Evolutionary conservation across 2,113 vertebrate species (phyloP), one percentile per base, ranked within the genome.

Genomic region (Ailuropoda melanoleuca): DNA sequence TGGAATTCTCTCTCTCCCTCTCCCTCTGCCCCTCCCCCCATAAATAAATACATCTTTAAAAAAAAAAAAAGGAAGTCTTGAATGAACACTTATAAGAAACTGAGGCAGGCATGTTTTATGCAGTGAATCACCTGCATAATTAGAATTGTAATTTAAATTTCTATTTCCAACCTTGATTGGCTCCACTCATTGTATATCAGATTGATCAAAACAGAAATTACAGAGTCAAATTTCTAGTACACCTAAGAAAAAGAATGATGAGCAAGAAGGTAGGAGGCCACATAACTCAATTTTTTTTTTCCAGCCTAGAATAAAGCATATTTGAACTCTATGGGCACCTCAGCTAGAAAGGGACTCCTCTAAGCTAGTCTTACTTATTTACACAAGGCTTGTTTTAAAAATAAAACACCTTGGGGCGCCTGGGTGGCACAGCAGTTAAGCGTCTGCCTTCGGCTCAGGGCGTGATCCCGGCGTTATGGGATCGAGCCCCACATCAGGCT

Each of bases 171-270:
- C 26, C 34, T 83, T 75, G 1, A 39, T 56, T 89, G 64, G 19
- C 4, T 48, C 34, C 8, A 4, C 37, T 92, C 23, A 53, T 84
- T 90, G 46, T n/a, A 66, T 21, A 64, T 39, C 31, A 74, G 18
- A 29, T 68, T 55, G 72, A 98, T 86, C 77, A 91, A 94, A 97
- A 55, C 31, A 95, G 55, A 70, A 91, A 95, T 95, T 97, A 95
- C 23, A 39, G 26, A 94, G 91, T 90, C 31, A 95, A 48, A 93
- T 96, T 93, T 95, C 68, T 70, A 87, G 46, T 58, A 74, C 34
- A 64, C 48, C 50, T 80, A 31, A 90, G 88, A 37, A 88, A 84
- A 72, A 53, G 50, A 84, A 17, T 18, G 92, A 62, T 83, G 46
- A 95, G 14, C 93, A 64, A 78, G 90, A 95, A 81, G 24, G 43